A percentile compares a stretch with the other conserved stretches of the same genome.
These are phyloP conservation scores for Drosophila fuyamai DNA, from an alignment of 1,140 invertebrate genomes.

Conservation along the genomic window DNA sequence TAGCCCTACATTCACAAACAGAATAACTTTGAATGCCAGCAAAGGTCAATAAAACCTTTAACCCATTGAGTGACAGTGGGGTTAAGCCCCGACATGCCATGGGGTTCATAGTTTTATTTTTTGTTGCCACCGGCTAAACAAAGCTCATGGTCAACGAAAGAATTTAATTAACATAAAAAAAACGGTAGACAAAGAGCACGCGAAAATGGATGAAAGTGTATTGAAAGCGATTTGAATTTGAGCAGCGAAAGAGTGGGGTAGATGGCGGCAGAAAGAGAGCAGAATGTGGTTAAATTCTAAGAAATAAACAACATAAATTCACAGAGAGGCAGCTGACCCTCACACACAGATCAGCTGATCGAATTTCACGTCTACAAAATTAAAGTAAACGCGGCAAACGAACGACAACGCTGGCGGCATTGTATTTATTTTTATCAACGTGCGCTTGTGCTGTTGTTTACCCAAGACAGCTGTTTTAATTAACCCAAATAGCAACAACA, in stretches of 20 bases:
- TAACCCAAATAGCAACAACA: conserved; percentile 69
- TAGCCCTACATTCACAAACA: conserved; percentile 42
- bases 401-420: conserved; percentile 25
- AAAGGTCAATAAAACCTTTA: conserved; percentile 76
- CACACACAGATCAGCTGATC: conserved; percentile 72
- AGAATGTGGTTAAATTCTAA: conserved; percentile 27
- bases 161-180: conserved; percentile 78
- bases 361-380: conserved; percentile 67
- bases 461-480: conserved; percentile 77
- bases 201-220: conserved; percentile 56
- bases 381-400: conserved; percentile 36
- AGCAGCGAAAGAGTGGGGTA: conserved; percentile 29
- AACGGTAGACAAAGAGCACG: conserved; percentile 36
- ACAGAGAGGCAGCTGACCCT: conserved; percentile 53
- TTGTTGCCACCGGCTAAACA: conserved; percentile 24
- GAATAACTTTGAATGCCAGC: conserved; percentile 21
- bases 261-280: conserved; percentile 9
- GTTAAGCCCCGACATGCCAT: conserved; percentile 51
- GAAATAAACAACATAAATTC: conserved; percentile 8
- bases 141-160: conserved; percentile 79
- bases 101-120: conserved; percentile 12
- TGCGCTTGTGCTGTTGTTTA: conserved; percentile 36
- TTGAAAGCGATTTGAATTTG: conserved; percentile 65
- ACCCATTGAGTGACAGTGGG: conserved; percentile 41
- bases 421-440: conserved; percentile 61